These are phyloP conservation scores for Zaprionus ghesquierei DNA, from an alignment of 1,140 invertebrate genomes.

Conservation along the genomic window DNA sequence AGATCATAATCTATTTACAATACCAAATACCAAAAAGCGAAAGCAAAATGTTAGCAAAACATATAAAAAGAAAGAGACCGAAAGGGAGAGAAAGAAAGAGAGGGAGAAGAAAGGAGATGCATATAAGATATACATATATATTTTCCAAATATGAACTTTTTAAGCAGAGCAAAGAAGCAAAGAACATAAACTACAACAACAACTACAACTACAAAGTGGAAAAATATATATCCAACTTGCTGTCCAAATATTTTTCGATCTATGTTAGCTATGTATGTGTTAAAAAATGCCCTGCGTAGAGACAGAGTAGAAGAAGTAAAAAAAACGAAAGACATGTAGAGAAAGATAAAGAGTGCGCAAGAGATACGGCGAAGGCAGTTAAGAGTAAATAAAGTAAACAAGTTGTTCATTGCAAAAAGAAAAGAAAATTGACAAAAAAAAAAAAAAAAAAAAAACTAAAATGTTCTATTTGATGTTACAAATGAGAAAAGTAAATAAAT, in stretches of 20 bases:
- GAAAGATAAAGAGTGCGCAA: not conserved
- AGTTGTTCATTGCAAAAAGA: slow-evolving; percentile 37
- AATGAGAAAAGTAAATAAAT: slow-evolving; percentile 56
- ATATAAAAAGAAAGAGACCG: slow-evolving; percentile 3
- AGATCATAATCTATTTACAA: slow-evolving; percentile 75
- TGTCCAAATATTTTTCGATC: slow-evolving; percentile 71
- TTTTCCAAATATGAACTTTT: slow-evolving; percentile 20
- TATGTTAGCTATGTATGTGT: slow-evolving; percentile 69
- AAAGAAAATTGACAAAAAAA: slow-evolving; percentile 26
- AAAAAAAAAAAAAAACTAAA: slow-evolving; percentile 32
- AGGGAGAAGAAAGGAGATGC: not conserved
- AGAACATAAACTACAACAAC: slow-evolving; percentile 1
- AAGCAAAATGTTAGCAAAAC: slow-evolving; percentile 5
- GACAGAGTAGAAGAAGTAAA: not conserved
- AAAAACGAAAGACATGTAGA: not conserved
- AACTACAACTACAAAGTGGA: slow-evolving; percentile 10
- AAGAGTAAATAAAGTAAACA: slow-evolving; percentile 30
- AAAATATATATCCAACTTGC: slow-evolving; percentile 24
- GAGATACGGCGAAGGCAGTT: slow-evolving; percentile 37
- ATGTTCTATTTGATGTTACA: slow-evolving; percentile 78
- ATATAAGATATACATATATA: slow-evolving; percentile 8
- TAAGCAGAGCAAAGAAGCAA: not conserved
- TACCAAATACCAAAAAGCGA: slow-evolving; percentile 7
- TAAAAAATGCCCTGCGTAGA: slow-evolving; percentile 35
- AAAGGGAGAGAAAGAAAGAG: not conserved